phyloP scores from a whole-genome alignment of 2,797 vertebrate genomes.

The Semotilus atromaculatus region DNA sequence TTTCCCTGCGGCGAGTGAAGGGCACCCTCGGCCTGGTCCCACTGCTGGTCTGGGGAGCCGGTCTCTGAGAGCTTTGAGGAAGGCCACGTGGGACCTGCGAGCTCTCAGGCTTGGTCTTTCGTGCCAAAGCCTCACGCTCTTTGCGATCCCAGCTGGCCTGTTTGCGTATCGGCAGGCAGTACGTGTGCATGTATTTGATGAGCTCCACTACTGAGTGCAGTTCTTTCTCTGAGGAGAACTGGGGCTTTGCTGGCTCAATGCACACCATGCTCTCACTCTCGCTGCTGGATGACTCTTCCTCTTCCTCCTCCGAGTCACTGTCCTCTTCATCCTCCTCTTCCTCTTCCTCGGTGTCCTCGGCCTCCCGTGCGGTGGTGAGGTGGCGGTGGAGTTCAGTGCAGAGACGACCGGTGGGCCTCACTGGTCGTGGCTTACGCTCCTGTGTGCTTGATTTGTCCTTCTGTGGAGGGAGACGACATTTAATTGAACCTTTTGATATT shows the following conservation, averaged over 20 bases:
- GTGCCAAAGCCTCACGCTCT: slow-evolving; percentile 68
- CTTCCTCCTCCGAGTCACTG: slow-evolving; percentile 70
- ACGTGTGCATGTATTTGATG: slow-evolving; percentile 98
- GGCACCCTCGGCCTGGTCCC: slow-evolving; percentile 56
- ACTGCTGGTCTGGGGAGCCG: slow-evolving; percentile 40
- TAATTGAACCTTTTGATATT: neutral
- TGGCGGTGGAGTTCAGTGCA: slow-evolving; percentile 95
- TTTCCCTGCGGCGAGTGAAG: slow-evolving; percentile 72
- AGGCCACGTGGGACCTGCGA: slow-evolving; percentile 54
- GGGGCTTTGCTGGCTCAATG: slow-evolving; percentile 62
- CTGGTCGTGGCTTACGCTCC: slow-evolving; percentile 78
- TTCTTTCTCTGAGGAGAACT: slow-evolving; percentile 84
- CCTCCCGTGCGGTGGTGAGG: slow-evolving; percentile 82
- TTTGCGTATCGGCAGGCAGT: slow-evolving; percentile 92
- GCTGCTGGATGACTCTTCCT: slow-evolving; percentile 74
- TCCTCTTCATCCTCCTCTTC: slow-evolving; percentile 67
- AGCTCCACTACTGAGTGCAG: slow-evolving; percentile 89
- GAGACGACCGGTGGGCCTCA: slow-evolving; percentile 81
- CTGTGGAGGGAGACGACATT: slow-evolving; percentile 34
- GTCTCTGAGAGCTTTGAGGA: slow-evolving; percentile 66
- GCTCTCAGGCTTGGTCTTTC: slow-evolving; percentile 62
- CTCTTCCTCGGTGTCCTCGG: slow-evolving; percentile 74
- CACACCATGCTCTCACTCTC: slow-evolving; percentile 67
- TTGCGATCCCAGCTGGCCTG: slow-evolving; percentile 78
- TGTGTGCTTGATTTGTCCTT: slow-evolving; percentile 71